phyloP scores from a whole-genome alignment of 2,797 vertebrate species.

The Melanogrammus aeglefinus region DNA sequence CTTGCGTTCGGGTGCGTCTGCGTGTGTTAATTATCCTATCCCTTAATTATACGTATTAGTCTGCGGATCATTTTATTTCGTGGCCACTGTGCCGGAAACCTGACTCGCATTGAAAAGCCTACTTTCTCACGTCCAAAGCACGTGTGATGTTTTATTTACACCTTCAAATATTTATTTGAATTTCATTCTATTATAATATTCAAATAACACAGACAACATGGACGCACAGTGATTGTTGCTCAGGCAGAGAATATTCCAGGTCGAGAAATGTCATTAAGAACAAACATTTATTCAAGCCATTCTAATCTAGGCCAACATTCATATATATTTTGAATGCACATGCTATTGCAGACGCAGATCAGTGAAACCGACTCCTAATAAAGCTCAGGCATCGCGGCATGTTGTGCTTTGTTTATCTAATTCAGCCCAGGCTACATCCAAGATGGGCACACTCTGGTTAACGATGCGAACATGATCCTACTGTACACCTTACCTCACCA shows the following conservation, averaged over 20 bases:
- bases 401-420: not conserved
- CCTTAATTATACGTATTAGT: no score
- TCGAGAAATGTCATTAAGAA: not conserved
- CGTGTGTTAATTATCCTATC: not conserved
- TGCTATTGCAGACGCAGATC: not conserved
- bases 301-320: not conserved
- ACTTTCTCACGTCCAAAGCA: not conserved
- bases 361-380: not conserved
- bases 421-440: not conserved
- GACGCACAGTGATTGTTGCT: not conserved
- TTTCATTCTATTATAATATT: not conserved
- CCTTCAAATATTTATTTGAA: not conserved
- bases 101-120: not conserved
- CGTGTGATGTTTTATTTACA: not conserved
- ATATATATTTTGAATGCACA: no score
- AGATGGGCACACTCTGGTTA: not conserved
- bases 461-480: not conserved
- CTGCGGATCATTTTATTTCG: no score
- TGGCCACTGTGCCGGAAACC: not conserved
- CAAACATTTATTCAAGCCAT: not conserved
- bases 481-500: conserved; percentile 23
- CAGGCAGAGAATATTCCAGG: not conserved
- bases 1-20: no score
- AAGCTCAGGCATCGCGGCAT: not conserved
- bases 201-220: not conserved